Evolutionary conservation across 2,888 invertebrate species (phyloP).

Genomic region (Linnaemya vulpina): DNA sequence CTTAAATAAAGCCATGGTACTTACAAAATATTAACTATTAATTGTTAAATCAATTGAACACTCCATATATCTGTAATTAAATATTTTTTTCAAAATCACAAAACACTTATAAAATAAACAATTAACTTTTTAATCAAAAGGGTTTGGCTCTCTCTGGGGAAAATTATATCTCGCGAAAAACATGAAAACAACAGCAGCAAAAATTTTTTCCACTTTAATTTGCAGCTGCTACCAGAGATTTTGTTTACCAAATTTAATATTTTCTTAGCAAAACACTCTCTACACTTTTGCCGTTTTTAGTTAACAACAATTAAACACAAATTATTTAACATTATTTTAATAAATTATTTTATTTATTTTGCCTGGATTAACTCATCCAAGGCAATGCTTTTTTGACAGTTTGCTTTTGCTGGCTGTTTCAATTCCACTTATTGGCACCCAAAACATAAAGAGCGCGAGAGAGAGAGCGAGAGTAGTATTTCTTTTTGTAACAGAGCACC

Average conservation of each 20-base stretch:
- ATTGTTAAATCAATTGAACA: neutral
- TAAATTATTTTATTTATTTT: slow-evolving; percentile 46
- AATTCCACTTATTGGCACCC: slow-evolving; percentile 37
- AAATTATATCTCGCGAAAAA: slow-evolving; percentile 35
- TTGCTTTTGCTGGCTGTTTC: slow-evolving; percentile 63
- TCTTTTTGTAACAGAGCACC: slow-evolving; percentile 7
- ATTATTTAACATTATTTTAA: slow-evolving; percentile 1
- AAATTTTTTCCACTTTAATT: slow-evolving; percentile 9
- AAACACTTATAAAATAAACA: slow-evolving; percentile 9
- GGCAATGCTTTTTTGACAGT: slow-evolving; percentile 62
- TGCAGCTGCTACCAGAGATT: neutral
- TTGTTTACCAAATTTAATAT: neutral
- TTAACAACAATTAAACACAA: neutral
- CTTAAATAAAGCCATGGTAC: slow-evolving; percentile 1
- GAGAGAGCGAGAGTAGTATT: too few species aligned
- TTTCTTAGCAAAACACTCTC: neutral
- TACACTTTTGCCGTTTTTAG: neutral
- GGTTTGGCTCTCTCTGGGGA: slow-evolving; percentile 66
- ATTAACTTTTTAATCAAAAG: slow-evolving; percentile 60
- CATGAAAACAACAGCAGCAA: slow-evolving; percentile 38
- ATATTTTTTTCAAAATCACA: neutral
- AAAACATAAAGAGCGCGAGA: slow-evolving; percentile 3
- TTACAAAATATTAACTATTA: neutral
- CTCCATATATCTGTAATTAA: neutral
- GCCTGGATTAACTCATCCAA: slow-evolving; percentile 31